Evolutionary conservation across 2,888 invertebrate genomes (phyloP).

Genomic region (Tinea trinotella): DNA sequence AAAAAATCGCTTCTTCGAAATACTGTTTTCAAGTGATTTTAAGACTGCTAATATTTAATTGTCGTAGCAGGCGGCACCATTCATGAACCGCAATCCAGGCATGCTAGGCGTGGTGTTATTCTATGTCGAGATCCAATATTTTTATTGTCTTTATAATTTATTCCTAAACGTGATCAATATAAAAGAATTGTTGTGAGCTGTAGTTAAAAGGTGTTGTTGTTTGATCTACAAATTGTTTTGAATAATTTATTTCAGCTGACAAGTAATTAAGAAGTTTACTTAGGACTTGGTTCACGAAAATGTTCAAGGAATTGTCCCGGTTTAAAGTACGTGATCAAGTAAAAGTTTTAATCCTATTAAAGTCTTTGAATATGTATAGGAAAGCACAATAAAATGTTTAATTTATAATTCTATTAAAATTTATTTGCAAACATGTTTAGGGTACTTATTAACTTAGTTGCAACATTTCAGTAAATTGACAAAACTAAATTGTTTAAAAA

Average conservation of each 20-base stretch:
- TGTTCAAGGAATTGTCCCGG: slow-evolving; percentile 41
- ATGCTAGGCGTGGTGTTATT: no score
- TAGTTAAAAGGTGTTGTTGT: slow-evolving; percentile 23
- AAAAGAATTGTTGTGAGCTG: not conserved
- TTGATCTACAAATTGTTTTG: slow-evolving; percentile 49
- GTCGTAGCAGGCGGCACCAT: no score
- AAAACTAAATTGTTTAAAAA: no score
- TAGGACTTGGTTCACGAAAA: slow-evolving; percentile 42
- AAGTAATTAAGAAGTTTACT: slow-evolving; percentile 53
- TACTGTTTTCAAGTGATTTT: no score
- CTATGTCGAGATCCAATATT: no score
- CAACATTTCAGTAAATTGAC: no score
- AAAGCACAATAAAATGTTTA: not conserved
- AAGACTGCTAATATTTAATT: no score
- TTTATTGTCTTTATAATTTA: no score
- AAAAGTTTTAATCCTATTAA: slow-evolving; percentile 44
- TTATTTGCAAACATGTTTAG: not conserved
- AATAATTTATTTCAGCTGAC: slow-evolving; percentile 54
- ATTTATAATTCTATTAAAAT: not conserved
- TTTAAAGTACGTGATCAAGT: slow-evolving; percentile 41
- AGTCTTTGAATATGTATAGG: slow-evolving; percentile 43
- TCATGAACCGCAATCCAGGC: no score
- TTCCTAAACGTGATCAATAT: no score
- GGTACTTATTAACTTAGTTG: no score
- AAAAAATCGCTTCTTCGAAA: no score